A percentile compares a stretch with the other conserved stretches of the same genome.
phyloP scores from a whole-genome alignment of 2,113 vertebrate genomes.

The Amblyornis subalaris region DNA sequence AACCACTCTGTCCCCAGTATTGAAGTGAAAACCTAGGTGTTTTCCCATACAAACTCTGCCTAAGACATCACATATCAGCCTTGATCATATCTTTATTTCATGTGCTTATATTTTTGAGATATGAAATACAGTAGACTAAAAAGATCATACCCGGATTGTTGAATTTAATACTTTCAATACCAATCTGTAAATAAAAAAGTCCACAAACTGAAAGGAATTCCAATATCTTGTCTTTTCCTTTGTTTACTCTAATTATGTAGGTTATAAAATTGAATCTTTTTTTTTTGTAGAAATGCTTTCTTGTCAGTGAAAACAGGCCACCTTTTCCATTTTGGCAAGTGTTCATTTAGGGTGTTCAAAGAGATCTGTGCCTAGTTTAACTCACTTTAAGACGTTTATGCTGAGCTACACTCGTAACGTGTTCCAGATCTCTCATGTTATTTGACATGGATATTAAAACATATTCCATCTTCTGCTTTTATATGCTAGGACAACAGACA shows the following conservation, averaged over 20 bases:
- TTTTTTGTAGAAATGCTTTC: background rate
- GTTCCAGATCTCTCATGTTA: background rate
- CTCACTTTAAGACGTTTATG: background rate
- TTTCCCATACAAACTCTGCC: background rate
- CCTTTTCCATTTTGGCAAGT: background rate
- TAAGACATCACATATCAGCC: background rate
- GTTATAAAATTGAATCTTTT: background rate
- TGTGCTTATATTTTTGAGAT: background rate
- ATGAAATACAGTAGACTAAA: background rate
- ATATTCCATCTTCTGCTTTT: background rate
- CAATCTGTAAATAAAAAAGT: background rate
- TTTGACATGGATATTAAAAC: background rate
- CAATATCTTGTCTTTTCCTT: background rate
- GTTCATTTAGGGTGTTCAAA: background rate
- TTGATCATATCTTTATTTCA: background rate
- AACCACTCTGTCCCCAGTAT: background rate
- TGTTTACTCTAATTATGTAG: background rate
- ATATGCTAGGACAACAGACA: background rate
- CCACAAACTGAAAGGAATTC: background rate
- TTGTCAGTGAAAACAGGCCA: background rate
- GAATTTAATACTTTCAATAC: background rate
- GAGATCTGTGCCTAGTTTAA: background rate
- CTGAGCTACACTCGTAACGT: background rate
- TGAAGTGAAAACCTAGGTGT: background rate
- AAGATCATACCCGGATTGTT: background rate